Evolutionary conservation across 2,888 invertebrate genomes (phyloP), one percentile per base, ranked within the genome.

Genomic region (Eubasilissa splendida): DNA sequence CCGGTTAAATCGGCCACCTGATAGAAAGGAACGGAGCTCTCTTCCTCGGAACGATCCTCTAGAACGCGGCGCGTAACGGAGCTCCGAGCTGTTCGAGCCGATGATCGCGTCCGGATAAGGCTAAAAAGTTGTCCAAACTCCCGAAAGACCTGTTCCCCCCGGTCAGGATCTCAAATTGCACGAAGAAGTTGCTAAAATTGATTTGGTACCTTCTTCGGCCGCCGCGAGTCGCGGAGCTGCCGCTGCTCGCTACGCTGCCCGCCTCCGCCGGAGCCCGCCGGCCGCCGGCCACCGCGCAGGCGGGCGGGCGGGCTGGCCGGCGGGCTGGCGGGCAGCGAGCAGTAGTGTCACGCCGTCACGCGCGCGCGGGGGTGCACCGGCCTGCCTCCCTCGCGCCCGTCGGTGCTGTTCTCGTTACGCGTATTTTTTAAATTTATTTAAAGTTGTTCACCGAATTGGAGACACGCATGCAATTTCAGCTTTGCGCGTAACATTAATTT

Each of bases 101-200:
- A 14, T n/a, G 53, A 54, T 10, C 12, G 33, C 50, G 33, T 31
- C 33, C 66, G 66, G 66, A 33, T 12, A 58, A 58, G 12, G 4
- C 14, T 58, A 58, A 58, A 58, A 58, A 58, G 58, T 12, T 54
- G 52, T 14, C 76, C 60, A 22, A 63, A 63, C 52, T 60, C 63
- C 76, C 76, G 63, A 76, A 63, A 63, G 76, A 63, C 76, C 76
- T 22, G 76, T 60, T 63, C 76, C 50, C 52, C 3, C 52, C 4
- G 60, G 42, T 12, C 53, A 52, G 11, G 14, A n/a, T 14, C n/a
- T n/a, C n/a, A 8, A 59, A 5, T 22, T n/a, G 59, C 42, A 10
- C 31, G 65, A 14, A 42, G 22, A 14, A 42, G 22, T 50, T 31
- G 63, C 60, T 53, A 22, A 63, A 76, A 31, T 71, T 33, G 11